Percentiles rank a stretch among this genome's conserved stretches.
These are phyloP conservation scores for Alca torda DNA, from an alignment of 2,797 vertebrate genomes.

Conservation along the genomic window DNA sequence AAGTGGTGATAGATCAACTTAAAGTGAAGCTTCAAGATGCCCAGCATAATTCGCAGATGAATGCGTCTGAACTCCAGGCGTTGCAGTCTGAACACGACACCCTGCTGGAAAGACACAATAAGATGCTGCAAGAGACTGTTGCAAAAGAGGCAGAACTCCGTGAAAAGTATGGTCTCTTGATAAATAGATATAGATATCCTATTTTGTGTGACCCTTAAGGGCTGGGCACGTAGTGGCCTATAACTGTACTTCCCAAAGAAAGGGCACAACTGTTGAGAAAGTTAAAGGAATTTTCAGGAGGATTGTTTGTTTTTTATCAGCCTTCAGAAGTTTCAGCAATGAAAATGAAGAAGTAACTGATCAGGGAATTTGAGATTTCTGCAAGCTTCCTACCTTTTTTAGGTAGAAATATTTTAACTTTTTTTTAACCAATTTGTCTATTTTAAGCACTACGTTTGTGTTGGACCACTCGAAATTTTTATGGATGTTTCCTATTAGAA, in stretches of 20 bases:
- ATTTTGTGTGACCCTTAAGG: neutral
- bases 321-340: neutral
- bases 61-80: constrained; percentile 82
- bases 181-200: neutral
- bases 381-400: neutral
- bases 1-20: constrained; percentile 85
- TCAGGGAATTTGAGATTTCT: neutral
- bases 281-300: neutral
- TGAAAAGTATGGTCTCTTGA: constrained; percentile 84
- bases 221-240: neutral
- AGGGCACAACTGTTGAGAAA: neutral
- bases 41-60: constrained; percentile 86
- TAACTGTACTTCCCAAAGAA: neutral
- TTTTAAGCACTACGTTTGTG: neutral
- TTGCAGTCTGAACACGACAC: constrained; percentile 90
- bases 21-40: constrained; percentile 87
- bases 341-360: neutral
- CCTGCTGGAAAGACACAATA: constrained; percentile 94
- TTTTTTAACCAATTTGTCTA: neutral
- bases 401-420: neutral
- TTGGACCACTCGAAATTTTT: neutral
- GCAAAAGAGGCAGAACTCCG: constrained; percentile 93
- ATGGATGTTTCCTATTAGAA: neutral
- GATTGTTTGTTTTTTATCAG: neutral
- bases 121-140: constrained; percentile 93